Evolutionary conservation across 1,140 invertebrate genomes (phyloP), one percentile per base, ranked within the genome.

Genomic region (Plectrocnemia conspersa): DNA sequence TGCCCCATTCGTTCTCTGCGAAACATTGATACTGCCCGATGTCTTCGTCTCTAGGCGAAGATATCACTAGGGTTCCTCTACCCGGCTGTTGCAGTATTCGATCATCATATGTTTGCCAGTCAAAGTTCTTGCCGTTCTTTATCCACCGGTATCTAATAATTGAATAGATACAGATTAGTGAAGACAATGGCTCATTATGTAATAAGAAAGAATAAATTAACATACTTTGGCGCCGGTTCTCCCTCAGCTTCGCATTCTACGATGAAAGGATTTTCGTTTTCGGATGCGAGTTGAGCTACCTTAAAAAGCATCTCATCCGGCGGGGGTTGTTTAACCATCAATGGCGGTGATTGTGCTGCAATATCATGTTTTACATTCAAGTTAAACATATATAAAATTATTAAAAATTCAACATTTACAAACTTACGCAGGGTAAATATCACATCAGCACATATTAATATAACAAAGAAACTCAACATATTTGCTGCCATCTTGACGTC

Each of bases 1-100:
- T 89, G 36, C 97, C 97, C 79, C 92, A 93, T 64, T 91, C 86
- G 68, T 99, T 99, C 63, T 84, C 81, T 0, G 96, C 96, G 70
- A 95, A 93, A 74, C 97, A 99, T 68, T 98, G 95, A 72, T 98
- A 99, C 62, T 97, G 88, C 23, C 94, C 93, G 22, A 95, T 77
- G 73, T 98, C 95, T 66, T 95, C 93, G 63, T 95, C 87, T 47
- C 85, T 77, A 0, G 94, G 93, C 58, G 80, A 80, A 27, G 89
- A 86, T 48, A 97, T 89, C 3, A 96, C 88, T 9, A 98, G 74
- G 0, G 93, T 96, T 49, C 94, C 94, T 59, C 90, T 77, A 1
- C 92, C 91, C 0, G 90, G 86, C 62, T 96, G 91, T 67, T 94
- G 90, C 1, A 87, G 88, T 67, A 98, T 96, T 59, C 95, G 83